Base-by-base conservation (phyloP, 1,140 invertebrate genomes). In the Oncopeltus fasciatus region DNA sequence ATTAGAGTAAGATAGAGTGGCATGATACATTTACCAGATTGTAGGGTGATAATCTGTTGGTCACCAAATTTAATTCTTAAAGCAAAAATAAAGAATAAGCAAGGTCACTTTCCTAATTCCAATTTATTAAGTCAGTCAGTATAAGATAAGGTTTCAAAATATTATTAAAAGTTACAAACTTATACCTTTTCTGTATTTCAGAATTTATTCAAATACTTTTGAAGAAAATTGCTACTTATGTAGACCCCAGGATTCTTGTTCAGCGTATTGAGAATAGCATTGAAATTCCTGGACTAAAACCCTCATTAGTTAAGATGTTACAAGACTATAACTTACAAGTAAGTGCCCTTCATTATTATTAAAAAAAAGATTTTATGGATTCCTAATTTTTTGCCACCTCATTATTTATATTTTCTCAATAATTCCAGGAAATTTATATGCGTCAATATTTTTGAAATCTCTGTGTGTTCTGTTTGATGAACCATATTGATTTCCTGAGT, bases 251-350 rank as follows among this genome's bases (percentile, higher is more conserved):
- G 62, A 80, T 87, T 65, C 79, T 98, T 60, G 86, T 98, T 59
- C 77, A 86, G 69, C 84, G 84, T 70, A 98, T 98, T 67, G 81
- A 86, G 67, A 78, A 83, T 2, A 83, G 83, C 1, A 84, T 91
- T 72, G 78, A 88, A 72, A 95, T 98, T 68, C 89, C 89, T 53
- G 89, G 91, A 16, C 74, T 99, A 1, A 86, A 93, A 66, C 84
- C 92, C 69, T 90, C 92, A 2, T 75, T 99, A 2, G 88, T 93
- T 0, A 95, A 95, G 76, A 93, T 99, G 81, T 83, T 99, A 73
- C 86, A 88, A 70, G 94, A 98, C 73, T 97, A 95, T 71, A 92
- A 91, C 73, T 75, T 97, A 33, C 93, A 96, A 77, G 82, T 85
- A 72, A 65, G n/a, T n/a, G n/a, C n/a, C n/a, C n/a, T n/a, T n/a